A percentile compares a stretch with the other conserved stretches of the same genome.
Evolutionary conservation across 2,797 vertebrate genomes (phyloP).

Genomic region (Ceryle rudis): DNA sequence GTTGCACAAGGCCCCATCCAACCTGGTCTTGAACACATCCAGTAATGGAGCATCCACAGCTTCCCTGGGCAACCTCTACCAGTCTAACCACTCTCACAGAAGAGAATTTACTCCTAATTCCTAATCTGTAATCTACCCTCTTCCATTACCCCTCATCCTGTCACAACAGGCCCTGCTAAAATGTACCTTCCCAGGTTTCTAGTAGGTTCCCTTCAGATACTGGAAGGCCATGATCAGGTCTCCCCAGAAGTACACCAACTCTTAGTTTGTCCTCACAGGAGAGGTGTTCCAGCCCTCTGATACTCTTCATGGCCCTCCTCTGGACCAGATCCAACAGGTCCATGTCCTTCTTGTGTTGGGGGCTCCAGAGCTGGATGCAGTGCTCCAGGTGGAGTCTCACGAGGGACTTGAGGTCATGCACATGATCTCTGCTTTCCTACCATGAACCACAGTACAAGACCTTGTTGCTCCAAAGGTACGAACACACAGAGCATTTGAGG

Average conservation of each 20-base stretch:
- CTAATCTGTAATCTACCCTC: neutral
- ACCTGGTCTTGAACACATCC: neutral
- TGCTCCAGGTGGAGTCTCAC: neutral
- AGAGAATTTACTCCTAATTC: neutral
- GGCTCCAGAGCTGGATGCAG: neutral
- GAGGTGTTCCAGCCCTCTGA: neutral
- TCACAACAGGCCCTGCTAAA: neutral
- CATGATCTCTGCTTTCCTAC: neutral
- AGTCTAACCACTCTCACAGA: neutral
- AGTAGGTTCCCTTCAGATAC: neutral
- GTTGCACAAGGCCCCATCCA: neutral
- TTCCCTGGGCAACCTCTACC: neutral
- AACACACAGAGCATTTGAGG: neutral
- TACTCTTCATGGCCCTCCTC: neutral
- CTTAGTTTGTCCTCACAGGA: neutral
- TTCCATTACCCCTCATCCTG: neutral
- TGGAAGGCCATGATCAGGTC: neutral
- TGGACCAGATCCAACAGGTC: neutral
- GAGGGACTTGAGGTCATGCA: neutral
- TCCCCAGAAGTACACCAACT: neutral
- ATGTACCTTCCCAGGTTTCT: neutral
- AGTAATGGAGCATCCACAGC: neutral
- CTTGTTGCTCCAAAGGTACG: neutral
- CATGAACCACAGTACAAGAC: neutral
- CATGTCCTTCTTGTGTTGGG: neutral